These are phyloP conservation scores for Noctua janthe DNA, from an alignment of 2,888 invertebrate genomes.

Conservation along the genomic window DNA sequence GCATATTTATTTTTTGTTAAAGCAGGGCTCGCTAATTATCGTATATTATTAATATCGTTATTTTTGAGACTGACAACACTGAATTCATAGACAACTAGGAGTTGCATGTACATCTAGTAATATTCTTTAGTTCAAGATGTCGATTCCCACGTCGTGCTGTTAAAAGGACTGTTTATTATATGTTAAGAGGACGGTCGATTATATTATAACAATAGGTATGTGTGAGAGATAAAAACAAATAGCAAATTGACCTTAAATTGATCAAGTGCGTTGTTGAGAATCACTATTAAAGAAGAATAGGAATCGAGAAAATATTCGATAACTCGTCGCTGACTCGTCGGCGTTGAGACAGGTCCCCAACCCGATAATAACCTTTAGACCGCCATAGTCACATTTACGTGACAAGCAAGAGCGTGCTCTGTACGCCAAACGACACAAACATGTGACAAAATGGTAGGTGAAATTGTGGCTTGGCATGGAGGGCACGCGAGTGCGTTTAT, in stretches of 20 bases:
- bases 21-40: no score
- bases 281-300: background rate
- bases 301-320: background rate
- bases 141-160: background rate
- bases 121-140: background rate
- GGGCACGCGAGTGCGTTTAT: no score
- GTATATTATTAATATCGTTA: background rate
- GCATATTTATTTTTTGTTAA: background rate
- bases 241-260: background rate
- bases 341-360: background rate
- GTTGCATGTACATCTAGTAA: background rate
- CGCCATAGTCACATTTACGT: no score
- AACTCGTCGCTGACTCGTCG: background rate
- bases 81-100: background rate
- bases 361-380: background rate
- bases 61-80: background rate
- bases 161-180: background rate
- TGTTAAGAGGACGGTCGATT: background rate
- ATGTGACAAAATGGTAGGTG: no score
- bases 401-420: no score
- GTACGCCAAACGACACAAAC: no score
- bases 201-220: background rate
- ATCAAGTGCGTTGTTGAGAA: background rate
- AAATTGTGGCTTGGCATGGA: no score
- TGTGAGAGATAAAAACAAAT: background rate